These are phyloP conservation scores for Lagodon rhomboides DNA, from an alignment of 2,797 vertebrate species.

Conservation along the genomic window DNA sequence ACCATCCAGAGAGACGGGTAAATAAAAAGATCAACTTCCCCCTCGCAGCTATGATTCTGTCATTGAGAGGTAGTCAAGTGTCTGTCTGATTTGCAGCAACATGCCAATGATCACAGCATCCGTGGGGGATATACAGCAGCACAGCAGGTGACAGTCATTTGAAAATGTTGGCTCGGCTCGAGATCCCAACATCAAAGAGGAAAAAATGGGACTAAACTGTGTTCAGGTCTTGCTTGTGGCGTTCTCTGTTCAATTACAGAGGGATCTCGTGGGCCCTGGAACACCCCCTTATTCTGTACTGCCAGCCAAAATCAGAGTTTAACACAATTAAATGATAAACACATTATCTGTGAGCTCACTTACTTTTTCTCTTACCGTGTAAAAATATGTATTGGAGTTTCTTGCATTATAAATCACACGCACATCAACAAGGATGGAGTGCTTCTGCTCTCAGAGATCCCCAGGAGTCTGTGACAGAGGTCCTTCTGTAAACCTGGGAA, in stretches of 20 bases:
- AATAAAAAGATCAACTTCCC: constrained; percentile 45
- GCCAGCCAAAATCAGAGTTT: constrained; percentile 44
- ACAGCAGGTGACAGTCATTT: constrained; percentile 81
- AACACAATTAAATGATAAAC: constrained; percentile 30
- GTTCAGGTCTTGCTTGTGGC: constrained; percentile 72
- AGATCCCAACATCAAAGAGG: constrained; percentile 75
- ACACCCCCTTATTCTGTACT: constrained; percentile 46
- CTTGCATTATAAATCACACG: constrained; percentile 21
- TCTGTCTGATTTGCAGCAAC: constrained; percentile 70
- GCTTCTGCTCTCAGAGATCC: constrained; percentile 21
- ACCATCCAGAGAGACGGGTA: constrained; percentile 41
- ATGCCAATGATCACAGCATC: constrained; percentile 74
- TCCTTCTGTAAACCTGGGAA: constrained; percentile 3
- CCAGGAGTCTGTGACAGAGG: constrained; percentile 30
- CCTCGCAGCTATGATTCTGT: constrained; percentile 49
- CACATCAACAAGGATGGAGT: background rate
- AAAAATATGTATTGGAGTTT: constrained; percentile 28
- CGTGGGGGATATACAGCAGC: constrained; percentile 69
- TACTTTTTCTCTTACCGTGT: constrained; percentile 19
- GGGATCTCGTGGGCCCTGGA: constrained; percentile 51
- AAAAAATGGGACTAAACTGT: constrained; percentile 70
- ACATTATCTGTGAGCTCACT: constrained; percentile 25
- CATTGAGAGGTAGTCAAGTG: constrained; percentile 68
- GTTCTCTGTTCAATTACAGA: constrained; percentile 61
- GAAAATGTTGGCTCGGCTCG: constrained; percentile 70